A percentile compares a stretch with the other conserved stretches of the same genome.
These are phyloP conservation scores for Orgyia antiqua DNA, from an alignment of 2,888 invertebrate species.

Conservation along the genomic window DNA sequence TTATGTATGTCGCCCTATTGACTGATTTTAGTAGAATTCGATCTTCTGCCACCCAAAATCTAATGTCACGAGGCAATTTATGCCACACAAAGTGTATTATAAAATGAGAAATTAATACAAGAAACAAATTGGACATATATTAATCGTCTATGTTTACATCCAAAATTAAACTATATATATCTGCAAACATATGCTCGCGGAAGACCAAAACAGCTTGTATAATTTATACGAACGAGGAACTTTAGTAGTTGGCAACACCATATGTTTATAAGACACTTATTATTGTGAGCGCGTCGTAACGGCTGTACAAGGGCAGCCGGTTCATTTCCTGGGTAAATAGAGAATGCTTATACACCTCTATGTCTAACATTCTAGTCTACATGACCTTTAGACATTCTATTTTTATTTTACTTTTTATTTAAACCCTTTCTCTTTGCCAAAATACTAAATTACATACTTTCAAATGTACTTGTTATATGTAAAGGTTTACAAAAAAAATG, in stretches of 20 bases:
- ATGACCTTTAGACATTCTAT: conserved; percentile 16
- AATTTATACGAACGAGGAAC: conserved; percentile 11
- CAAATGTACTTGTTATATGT: too few species aligned
- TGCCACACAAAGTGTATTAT: too few species aligned
- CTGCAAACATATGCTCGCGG: conserved; percentile 1
- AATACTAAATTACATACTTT: too few species aligned
- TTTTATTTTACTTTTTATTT: conserved; percentile 1
- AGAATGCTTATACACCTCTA: conserved; percentile 40
- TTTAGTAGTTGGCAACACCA: conserved; percentile 20
- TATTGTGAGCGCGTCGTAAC: conserved; percentile 25
- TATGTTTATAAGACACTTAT: conserved; percentile 25
- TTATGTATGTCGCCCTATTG: too few species aligned
- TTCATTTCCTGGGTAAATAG: conserved; percentile 62
- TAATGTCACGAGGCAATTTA: too few species aligned
- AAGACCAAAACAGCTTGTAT: conserved; percentile 3
- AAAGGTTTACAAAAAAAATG: too few species aligned
- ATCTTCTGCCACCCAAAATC: too few species aligned
- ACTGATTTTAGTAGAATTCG: too few species aligned
- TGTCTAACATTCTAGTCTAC: conserved; percentile 25
- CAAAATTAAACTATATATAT: too few species aligned
- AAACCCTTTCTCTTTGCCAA: conserved; percentile 2
- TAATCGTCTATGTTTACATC: too few species aligned
- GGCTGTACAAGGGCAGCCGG: conserved; percentile 59
- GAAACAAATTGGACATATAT: too few species aligned
- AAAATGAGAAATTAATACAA: too few species aligned